Evolutionary conservation across 2,797 vertebrate species (phyloP), one percentile per base, ranked within the genome.

Genomic region (Sus cebifrons): DNA sequence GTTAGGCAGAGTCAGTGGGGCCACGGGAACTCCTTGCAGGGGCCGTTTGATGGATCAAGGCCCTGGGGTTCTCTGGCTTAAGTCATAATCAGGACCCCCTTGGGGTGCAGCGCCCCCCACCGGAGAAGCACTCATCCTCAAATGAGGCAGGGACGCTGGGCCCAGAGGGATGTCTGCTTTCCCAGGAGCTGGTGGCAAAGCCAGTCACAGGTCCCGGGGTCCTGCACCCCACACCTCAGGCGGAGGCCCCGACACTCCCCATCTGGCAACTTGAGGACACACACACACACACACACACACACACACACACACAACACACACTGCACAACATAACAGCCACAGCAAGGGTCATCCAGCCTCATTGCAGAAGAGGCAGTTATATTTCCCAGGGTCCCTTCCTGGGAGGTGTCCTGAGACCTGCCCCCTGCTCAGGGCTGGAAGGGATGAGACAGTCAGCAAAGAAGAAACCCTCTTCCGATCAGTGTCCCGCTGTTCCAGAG

Each of bases 231-330:
- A 11, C 23, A 81, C 17, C 32, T 64, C 56, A 25, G 25, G 18
- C 29, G 44, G 52, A 49, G 32, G 9, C 16, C 29, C 6, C 67
- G 36, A 18, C 15, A n/a, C 4, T 62, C 60, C 54, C 8, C 21
- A 5, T 56, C 16, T 3, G 23, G 23, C 52, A 78, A 52, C 44
- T 49, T 49, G 62, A 49, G 14, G 8, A 16, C 15, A 11, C 6
- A 5, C 13, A 15, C 27, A 0, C 25, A 13, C 52, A 16, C 10
- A 9, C 10, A 16, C 10, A 9, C 10, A 32, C 1, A 9, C 10
- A 32, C 1, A 73, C 52, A 32, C 25, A 13, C 52, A 16, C 10
- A 9, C 6, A 32, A 16, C 10, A 9, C 10, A 32, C 1, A 73
- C 52, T 75, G 32, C 73, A 54, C 13, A 88, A 40, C 12, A 12